Conservation (phyloP, 2,888 invertebrate genomes). For the Papilio gigon region DNA sequence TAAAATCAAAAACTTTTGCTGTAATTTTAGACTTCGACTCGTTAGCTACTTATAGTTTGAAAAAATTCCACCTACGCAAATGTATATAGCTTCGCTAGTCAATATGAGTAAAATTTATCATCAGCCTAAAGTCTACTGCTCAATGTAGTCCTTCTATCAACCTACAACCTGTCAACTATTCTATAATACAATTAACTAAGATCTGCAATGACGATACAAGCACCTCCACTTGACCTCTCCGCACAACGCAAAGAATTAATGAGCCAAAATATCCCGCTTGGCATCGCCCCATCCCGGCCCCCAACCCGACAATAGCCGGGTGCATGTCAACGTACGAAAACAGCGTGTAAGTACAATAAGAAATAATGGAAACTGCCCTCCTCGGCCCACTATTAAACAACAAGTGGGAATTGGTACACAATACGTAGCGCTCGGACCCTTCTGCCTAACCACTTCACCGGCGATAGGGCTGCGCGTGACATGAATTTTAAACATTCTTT, state of each 20-base stretch:
- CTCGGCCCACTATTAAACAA: conserved; percentile 67
- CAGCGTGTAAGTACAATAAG: conserved; percentile 68
- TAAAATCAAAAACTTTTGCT: too few species aligned
- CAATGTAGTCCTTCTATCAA: too few species aligned
- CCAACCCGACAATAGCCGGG: conserved; percentile 54
- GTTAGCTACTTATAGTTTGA: too few species aligned
- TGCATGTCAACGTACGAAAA: conserved; percentile 77
- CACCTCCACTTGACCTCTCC: conserved; percentile 63
- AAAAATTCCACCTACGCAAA: neutral
- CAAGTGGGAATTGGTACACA: conserved; percentile 74
- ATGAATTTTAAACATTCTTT: conserved; percentile 59
- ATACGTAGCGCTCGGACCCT: conserved; percentile 73
- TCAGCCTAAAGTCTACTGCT: too few species aligned
- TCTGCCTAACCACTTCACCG: conserved; percentile 56
- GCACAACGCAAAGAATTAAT: conserved; percentile 65
- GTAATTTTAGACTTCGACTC: too few species aligned
- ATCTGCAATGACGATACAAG: conserved; percentile 50
- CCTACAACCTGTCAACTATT: conserved; percentile 8
- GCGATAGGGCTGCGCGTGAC: conserved; percentile 71
- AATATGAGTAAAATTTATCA: too few species aligned
- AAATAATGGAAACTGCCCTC: conserved; percentile 80
- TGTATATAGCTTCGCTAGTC: neutral
- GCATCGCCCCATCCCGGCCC: conserved; percentile 40
- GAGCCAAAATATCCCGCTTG: conserved; percentile 56
- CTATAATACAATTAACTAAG: conserved; percentile 13